Percentiles rank a stretch among this genome's conserved stretches.
phyloP scores from a whole-genome alignment of 2,797 vertebrate genomes.

The Pangasius djambal region DNA sequence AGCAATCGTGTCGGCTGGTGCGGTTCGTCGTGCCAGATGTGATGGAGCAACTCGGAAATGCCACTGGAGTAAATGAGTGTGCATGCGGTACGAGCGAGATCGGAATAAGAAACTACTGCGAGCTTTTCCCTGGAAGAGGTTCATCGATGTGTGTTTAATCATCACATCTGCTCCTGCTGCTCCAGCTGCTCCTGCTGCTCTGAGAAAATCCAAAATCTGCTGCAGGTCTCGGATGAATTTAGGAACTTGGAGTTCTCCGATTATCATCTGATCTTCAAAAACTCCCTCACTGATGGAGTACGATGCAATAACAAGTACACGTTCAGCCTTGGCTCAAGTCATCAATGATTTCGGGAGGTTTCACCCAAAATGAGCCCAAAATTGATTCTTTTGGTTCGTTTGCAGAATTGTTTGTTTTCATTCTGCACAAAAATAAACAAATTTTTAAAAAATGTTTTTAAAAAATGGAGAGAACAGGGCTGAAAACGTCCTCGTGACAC shows the following conservation, averaged over 20 bases:
- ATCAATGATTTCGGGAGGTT: background rate
- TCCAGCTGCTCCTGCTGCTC: background rate
- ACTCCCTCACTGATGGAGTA: background rate
- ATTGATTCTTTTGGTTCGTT: too few species aligned
- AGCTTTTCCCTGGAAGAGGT: background rate
- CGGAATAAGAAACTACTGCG: too few species aligned
- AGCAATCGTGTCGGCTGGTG: background rate
- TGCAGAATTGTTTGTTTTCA: too few species aligned
- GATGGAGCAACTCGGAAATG: background rate
- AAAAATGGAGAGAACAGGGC: too few species aligned
- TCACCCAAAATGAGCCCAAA: too few species aligned
- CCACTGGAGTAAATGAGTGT: background rate
- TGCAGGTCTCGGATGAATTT: background rate
- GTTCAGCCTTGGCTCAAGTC: background rate
- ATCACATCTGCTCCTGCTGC: background rate
- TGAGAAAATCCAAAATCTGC: background rate
- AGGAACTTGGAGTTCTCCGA: background rate
- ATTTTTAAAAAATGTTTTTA: too few species aligned
- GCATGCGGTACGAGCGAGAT: background rate
- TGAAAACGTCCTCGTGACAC: too few species aligned
- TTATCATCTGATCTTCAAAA: background rate
- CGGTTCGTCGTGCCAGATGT: conserved; percentile 28
- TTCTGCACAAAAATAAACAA: too few species aligned
- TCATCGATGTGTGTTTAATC: background rate
- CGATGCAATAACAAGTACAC: background rate